Base-by-base conservation (phyloP, 2,888 invertebrate species). In the Eupithecia subfuscata region DNA sequence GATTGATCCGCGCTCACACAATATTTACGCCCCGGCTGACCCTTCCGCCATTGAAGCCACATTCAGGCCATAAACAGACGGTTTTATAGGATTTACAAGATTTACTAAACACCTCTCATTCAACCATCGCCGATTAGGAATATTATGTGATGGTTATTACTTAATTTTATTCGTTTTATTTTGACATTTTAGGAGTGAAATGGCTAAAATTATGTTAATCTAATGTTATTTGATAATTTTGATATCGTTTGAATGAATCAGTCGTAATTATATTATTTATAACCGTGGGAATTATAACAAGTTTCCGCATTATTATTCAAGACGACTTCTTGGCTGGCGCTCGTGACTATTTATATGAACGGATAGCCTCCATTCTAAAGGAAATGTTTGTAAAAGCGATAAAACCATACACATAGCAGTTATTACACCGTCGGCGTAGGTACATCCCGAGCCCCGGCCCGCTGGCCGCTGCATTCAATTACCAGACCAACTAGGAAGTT, bases 401-500 rank as follows among this genome's bases (percentile, higher is more conserved):
- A 56, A 12, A 3, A 56, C 5, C 11, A 22, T 4, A 22, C n/a
- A 12, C 56, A 22, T 11, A 5, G n/a, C 8, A 12, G 22, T 11
- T 22, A 22, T 56, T 12, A 12, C 9, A 52, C 60, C 60, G 12
- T 25, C 25, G 6, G n/a, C 56, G 56, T 3, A 30, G 30, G 30
- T 8, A 48, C 48, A 48, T 1, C 52, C 52, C 52, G n/a, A 22
- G 63, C 5, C 2, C 30, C 30, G 30, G 30, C 14, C 4, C 3
- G 4, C 4, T n/a, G n/a, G n/a, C n/a, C 65, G 71, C 77, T 74
- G 74, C 74, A 75, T 78, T 76, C 78, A 80, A 81, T 81, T 75
- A 81, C 69, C 73, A 45, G 71, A 73, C 69, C 75, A 70, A 75
- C 78, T 56, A 79, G 81, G 78, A 81, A 81, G 76, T 78, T 8